Conservation (phyloP, 2,888 invertebrate species). For the Pseudolycoriella hygida region DNA sequence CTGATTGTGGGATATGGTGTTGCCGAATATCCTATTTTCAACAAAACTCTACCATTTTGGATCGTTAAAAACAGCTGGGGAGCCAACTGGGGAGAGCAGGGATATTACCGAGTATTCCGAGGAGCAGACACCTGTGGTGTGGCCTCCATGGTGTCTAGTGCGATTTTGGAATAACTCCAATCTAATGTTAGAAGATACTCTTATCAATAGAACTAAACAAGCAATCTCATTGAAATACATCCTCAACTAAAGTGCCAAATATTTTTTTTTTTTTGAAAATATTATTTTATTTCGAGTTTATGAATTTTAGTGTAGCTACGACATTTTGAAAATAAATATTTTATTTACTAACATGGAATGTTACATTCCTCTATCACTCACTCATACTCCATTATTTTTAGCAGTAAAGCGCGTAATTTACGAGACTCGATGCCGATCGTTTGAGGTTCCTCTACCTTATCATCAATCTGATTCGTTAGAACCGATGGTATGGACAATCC, state of each 20-base stretch:
- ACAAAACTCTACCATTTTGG: constrained; percentile 76
- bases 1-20: constrained; percentile 83
- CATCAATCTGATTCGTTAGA: constrained; percentile 19
- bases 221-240: too few species aligned
- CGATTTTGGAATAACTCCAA: constrained; percentile 43
- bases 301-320: too few species aligned
- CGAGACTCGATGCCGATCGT: constrained; percentile 28
- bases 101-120: constrained; percentile 84
- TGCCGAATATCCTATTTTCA: constrained; percentile 60
- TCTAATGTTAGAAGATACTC: too few species aligned
- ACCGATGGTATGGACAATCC: constrained; percentile 26
- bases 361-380: neutral
- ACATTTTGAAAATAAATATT: neutral
- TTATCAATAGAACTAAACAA: too few species aligned
- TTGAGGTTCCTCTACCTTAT: constrained; percentile 20
- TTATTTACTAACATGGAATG: neutral
- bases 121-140: constrained; percentile 90
- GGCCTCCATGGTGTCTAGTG: constrained; percentile 78
- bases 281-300: too few species aligned
- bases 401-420: constrained; percentile 22
- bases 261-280: too few species aligned
- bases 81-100: constrained; percentile 76
- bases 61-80: constrained; percentile 95
- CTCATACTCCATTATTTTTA: constrained; percentile 27
- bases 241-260: too few species aligned